Base-by-base conservation (phyloP, 2,113 vertebrate species). In the Spheniscus mendiculus region DNA sequence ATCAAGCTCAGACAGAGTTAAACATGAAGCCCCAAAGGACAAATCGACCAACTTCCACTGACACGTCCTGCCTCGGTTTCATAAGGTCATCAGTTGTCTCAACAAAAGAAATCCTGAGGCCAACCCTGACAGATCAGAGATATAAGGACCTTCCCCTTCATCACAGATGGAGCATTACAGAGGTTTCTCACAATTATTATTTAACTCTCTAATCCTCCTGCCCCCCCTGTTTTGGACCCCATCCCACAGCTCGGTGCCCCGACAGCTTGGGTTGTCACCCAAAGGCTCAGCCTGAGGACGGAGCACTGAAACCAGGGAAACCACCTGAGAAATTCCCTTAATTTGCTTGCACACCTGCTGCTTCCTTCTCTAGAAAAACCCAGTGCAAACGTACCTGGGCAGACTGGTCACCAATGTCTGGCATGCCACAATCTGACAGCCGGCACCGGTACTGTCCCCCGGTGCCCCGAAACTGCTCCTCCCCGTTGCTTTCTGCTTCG, bases 391-490 rank as follows among this genome's bases (percentile, higher is more conserved):
- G 0, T 98, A 99, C 99, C 99, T 98, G 98, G 16, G 96, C 83
- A 55, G 98, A 95, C 44, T 98, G 85, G 90, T 99, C 98, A 34
- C 97, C 97, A 5, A 98, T 97, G 73, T 99, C 98, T 3, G 97
- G 97, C 86, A 98, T 96, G 34, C 97, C 96, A 16, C 96, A 85
- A 34, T 99, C 98, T 5, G 98, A 98, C 61, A 98, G 92, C 40
- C 83, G 97, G 73, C 97, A 97, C 79, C 74, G 98, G 85, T 97
- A 97, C 11, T 92, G 97, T 14, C 49, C 95, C 40, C 81, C 36
- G 1, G 87, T 74, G n/a, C 94, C 94, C 65, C 76, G 97, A 27
- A 89, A 81, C 45, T 89, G 96, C 13, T 96, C 86, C 14, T 97
- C 96, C 9, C 82, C 80, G 0, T 84, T 92, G 90, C 88, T 96